Evolutionary conservation across 2,888 invertebrate genomes (phyloP).

Genomic region (Dolichomitus sp.): DNA sequence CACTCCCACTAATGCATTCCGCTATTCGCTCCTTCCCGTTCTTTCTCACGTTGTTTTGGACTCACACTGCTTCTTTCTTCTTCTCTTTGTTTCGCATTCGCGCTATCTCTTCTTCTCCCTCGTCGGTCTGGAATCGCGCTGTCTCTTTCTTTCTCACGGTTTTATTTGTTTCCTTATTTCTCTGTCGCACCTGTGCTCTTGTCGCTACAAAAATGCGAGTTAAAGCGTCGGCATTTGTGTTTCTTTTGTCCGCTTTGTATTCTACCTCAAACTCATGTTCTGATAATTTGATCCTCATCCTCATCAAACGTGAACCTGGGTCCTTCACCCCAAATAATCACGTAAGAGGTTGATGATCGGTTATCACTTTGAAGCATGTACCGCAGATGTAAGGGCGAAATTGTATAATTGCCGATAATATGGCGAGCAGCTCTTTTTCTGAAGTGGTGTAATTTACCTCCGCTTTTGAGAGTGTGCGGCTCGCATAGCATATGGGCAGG

Average conservation of each 20-base stretch:
- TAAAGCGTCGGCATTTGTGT: constrained; percentile 27
- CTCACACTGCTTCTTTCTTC: no score
- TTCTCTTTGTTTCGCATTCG: no score
- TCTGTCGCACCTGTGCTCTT: not conserved
- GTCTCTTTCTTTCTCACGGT: no score
- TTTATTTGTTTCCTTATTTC: not conserved
- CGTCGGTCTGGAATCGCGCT: no score
- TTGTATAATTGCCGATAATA: constrained; percentile 76
- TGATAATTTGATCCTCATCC: constrained; percentile 73
- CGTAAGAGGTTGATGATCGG: constrained; percentile 70
- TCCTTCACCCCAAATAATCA: no score
- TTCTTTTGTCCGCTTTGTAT: constrained; percentile 48
- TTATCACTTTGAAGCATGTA: constrained; percentile 68
- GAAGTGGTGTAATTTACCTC: constrained; percentile 60
- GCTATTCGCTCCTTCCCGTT: no score
- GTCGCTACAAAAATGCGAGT: not conserved
- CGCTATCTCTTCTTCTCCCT: no score
- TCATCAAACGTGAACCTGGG: constrained; percentile 1
- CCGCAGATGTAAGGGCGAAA: constrained; percentile 79
- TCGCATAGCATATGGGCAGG: constrained; percentile 76
- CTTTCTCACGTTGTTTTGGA: no score
- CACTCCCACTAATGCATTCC: no score
- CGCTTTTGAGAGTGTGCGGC: constrained; percentile 73
- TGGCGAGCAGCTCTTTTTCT: constrained; percentile 67
- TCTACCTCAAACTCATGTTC: constrained; percentile 70